Base-by-base conservation (phyloP, 1,140 invertebrate species). In the Pinna nobilis region DNA sequence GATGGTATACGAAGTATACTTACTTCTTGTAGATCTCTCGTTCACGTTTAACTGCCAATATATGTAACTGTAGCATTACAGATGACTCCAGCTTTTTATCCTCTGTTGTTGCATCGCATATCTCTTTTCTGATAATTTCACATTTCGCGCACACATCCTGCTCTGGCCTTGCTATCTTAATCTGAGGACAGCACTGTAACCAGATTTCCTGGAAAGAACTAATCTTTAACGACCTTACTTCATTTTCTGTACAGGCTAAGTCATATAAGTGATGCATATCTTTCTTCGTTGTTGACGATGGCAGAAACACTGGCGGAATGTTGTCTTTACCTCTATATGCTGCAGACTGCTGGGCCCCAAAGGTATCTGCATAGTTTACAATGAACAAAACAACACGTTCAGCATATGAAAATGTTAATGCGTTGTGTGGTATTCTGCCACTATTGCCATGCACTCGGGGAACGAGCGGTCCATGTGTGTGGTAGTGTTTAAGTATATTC, bases 81-180 rank as follows among this genome's bases (percentile, higher is more conserved):
- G 41, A n/a, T 23, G 61, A 39, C 23, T 25, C 39, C n/a, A 64
- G 13, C 32, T 64, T 64, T 25, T 64, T 44, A 33, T 60, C 57
- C 35, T 60, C 57, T 13, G 6, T 33, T 15, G 18, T 18, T 18
- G 57, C 57, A 15, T 60, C 25, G 13, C 20, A 15, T 13, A 65
- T 50, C 63, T 49, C 13, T 15, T 65, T 35, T 32, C 63, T 68
- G 18, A 39, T 37, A 18, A 18, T 33, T 57, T 57, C 51, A 68
- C 37, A 68, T 57, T 44, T 57, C 6, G 37, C 33, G 57, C 65
- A 68, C 23, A 68, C 65, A 39, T 68, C 65, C 1, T 25, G 28
- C 5, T 51, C 35, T 5, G 33, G 35, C 25, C 23, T 32, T 7
- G 15, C 25, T 20, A 59, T 59, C 3, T n/a, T 28, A 11, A 69